Evolutionary conservation across 2,113 vertebrate species (phyloP).

Genomic region (Fukomys damarensis): DNA sequence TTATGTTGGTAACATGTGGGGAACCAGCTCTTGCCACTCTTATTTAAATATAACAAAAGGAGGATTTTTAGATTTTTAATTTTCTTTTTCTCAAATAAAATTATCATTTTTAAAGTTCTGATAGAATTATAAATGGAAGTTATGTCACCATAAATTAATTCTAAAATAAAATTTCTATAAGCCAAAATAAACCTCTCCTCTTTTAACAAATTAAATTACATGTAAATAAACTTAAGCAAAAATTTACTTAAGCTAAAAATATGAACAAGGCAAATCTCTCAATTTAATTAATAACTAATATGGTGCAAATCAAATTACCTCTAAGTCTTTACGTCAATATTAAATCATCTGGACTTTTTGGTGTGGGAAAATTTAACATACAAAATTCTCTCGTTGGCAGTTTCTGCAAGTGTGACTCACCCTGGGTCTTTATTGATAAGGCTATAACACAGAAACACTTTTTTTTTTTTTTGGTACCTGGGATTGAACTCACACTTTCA

Average conservation of each 20-base stretch:
- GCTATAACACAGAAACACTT: background rate
- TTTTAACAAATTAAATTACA: background rate
- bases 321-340: background rate
- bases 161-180: slow-evolving; percentile 32
- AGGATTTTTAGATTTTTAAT: background rate
- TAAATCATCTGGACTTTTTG: slow-evolving; percentile 14
- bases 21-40: background rate
- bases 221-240: slow-evolving; percentile 16
- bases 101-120: background rate
- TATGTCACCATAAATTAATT: background rate
- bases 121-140: slow-evolving; percentile 30
- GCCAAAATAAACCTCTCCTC: background rate
- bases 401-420: background rate
- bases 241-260: slow-evolving; percentile 32
- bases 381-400: background rate
- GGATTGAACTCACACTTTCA: too few relatives aligned
- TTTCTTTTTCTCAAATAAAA: slow-evolving; percentile 26
- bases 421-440: background rate
- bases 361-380: background rate
- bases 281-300: background rate
- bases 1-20: background rate
- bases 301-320: background rate
- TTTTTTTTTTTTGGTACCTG: too few relatives aligned
- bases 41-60: background rate
- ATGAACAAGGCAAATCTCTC: background rate